Evolutionary conservation across 2,113 vertebrate genomes (phyloP).

Genomic region (Probosciger aterrimus): DNA sequence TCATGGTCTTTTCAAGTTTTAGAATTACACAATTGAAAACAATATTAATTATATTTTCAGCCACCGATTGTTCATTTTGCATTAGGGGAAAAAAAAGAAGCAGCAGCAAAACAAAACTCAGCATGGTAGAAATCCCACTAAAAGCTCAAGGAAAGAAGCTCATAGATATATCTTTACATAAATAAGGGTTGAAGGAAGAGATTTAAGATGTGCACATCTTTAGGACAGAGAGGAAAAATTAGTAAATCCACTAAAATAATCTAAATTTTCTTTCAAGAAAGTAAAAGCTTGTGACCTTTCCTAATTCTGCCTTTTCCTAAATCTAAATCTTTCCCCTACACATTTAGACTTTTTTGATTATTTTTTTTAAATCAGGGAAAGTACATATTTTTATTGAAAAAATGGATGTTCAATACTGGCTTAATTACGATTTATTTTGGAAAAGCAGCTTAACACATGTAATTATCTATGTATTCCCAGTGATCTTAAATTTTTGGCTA

Average conservation of each 20-base stretch:
- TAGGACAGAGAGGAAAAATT: background rate
- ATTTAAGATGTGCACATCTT: background rate
- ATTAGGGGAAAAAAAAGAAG: background rate
- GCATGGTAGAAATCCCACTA: background rate
- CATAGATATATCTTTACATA: background rate
- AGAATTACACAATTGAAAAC: background rate
- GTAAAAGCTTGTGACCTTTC: background rate
- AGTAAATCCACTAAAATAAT: background rate
- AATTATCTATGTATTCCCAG: background rate
- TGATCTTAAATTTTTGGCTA: background rate
- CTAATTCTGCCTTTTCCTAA: background rate
- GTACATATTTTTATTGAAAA: background rate
- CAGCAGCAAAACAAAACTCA: background rate
- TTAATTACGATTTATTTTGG: background rate
- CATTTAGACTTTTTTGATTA: background rate
- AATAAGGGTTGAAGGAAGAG: background rate
- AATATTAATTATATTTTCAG: conserved; percentile 4
- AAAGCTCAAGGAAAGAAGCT: background rate
- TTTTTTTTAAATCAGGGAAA: background rate
- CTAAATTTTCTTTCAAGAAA: background rate
- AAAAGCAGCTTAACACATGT: background rate
- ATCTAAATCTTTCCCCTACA: background rate
- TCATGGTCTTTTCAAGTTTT: background rate
- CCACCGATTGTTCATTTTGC: background rate
- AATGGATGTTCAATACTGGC: background rate